Evolutionary conservation across 2,113 vertebrate species (phyloP).

Genomic region (Pomatorhinus ruficollis): DNA sequence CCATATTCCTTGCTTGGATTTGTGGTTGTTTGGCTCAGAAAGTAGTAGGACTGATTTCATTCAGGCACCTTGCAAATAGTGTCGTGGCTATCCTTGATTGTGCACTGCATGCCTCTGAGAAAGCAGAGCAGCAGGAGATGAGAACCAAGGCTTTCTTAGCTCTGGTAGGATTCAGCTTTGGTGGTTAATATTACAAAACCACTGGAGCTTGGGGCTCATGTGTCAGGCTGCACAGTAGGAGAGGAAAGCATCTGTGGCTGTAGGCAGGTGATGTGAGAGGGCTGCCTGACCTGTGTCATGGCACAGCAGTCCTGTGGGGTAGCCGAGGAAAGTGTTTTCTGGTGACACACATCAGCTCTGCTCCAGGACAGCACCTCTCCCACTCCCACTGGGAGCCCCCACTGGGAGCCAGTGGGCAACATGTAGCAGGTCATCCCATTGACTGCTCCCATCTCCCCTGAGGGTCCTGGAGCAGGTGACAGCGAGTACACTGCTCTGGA

Average conservation of each 20-base stretch:
- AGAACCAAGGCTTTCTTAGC: neutral
- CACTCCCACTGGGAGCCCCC: too few species aligned
- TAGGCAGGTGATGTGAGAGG: neutral
- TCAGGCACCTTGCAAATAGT: neutral
- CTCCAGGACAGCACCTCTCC: neutral
- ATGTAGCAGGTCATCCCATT: neutral
- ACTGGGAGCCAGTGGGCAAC: neutral
- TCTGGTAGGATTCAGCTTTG: neutral
- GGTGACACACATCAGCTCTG: neutral
- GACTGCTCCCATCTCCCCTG: rapidly evolving
- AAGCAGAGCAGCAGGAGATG: neutral
- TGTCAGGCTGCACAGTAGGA: neutral
- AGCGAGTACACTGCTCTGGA: rapidly evolving
- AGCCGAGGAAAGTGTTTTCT: neutral
- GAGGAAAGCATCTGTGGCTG: neutral
- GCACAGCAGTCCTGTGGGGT: neutral
- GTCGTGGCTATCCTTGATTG: neutral
- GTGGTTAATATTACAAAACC: constrained; percentile 34
- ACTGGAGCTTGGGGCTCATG: neutral
- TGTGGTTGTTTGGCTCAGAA: neutral
- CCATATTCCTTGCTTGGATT: neutral
- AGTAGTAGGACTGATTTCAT: neutral
- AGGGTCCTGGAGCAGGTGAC: neutral
- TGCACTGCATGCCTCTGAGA: neutral
- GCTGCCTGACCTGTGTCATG: neutral